These are phyloP conservation scores for Myotis daubentonii DNA, from an alignment of 2,797 vertebrate species.

Conservation along the genomic window DNA sequence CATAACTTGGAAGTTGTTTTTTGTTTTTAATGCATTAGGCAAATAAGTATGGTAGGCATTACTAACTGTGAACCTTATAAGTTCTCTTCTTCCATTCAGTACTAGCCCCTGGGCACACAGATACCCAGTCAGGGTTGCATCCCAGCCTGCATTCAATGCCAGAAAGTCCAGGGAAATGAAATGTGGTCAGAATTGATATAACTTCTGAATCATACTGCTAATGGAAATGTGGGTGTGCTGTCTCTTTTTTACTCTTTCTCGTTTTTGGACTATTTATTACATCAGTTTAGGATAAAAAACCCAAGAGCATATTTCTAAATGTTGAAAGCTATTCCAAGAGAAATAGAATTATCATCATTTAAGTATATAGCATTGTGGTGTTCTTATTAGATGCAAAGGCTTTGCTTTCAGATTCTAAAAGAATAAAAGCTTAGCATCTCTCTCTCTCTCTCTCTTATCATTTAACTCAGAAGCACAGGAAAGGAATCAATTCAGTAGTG, in stretches of 20 bases:
- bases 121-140: background rate
- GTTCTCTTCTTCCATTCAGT: background rate
- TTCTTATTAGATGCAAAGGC: background rate
- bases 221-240: background rate
- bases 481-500: background rate
- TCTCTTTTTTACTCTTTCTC: background rate
- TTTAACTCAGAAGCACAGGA: background rate
- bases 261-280: background rate
- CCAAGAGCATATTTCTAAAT: background rate
- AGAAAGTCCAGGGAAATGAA: background rate
- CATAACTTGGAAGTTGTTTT: background rate
- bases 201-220: background rate
- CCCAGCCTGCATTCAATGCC: background rate
- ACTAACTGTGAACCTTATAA: background rate
- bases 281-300: background rate
- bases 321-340: background rate
- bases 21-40: background rate
- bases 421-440: background rate
- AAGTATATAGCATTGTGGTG: background rate
- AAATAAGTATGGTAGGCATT: background rate
- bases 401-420: background rate
- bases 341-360: background rate
- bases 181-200: background rate
- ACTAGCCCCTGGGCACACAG: rapidly evolving
- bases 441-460: background rate